Base-by-base conservation (phyloP, 2,113 vertebrate genomes). In the Chaetodon trifascialis region DNA sequence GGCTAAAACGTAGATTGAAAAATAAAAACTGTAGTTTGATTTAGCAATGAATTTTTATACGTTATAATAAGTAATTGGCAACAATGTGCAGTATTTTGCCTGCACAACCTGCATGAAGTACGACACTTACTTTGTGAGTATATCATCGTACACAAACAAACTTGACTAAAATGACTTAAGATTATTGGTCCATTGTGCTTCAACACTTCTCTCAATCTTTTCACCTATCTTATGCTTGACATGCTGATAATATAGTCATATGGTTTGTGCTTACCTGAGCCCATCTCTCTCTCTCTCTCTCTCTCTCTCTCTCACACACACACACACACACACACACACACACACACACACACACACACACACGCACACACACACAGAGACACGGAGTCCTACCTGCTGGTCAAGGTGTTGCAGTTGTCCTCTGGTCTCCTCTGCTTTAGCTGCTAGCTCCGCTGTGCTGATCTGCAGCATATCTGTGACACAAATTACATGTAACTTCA, bases 381-480 rank as follows among this genome's bases (percentile, higher is more conserved):
- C 30, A 49, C 25, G 30, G 34, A 55, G 17, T n/a, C 63, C 34
- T 88, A 93, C 95, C 95, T 96, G 93, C 83, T 93, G 94, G 89
- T 94, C 89, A 12, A 96, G 93, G 82, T 95, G 92, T 62, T 15
- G 82, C 69, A 95, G 90, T 64, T 95, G 94, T 80, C 91, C 93
- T 70, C 93, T 92, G 67, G 94, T 95, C 68, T 95, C 95, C 70
- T 96, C 95, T 4, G 94, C 88, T 91, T 95, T 94, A 5, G 85
- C 94, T n/a, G 92, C 92, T 55, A 95, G 80, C 65, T 96, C 94
- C 69, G 91, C 92, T 4, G 89, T 91, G 87, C 90, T 94, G 85
- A 94, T 84, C 78, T 89, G 92, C 68, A 92, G 86, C 46, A 83
- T 86, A 65, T 90, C 95, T 95, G 90, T 73, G 83, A 86, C 62